A percentile compares a stretch with the other conserved stretches of the same genome.
phyloP scores from a whole-genome alignment of 2,888 invertebrate species.

The Pogonocherus hispidulus region DNA sequence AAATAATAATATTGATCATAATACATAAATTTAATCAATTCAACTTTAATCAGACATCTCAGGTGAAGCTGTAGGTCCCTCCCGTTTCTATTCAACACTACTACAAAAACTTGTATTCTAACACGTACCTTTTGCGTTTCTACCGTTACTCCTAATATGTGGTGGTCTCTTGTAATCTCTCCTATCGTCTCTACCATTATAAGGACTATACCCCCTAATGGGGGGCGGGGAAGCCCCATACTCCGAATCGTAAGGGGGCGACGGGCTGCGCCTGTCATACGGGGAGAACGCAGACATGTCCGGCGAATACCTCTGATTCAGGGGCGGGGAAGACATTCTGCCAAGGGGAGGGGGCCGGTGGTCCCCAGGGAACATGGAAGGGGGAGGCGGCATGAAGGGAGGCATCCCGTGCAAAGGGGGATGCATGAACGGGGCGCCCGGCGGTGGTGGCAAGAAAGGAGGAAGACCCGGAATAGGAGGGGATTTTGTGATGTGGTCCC shows the following conservation, averaged over 20 bases:
- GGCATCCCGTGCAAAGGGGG: conserved; percentile 67
- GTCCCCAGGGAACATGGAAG: conserved; percentile 68
- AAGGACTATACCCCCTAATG: conserved; percentile 68
- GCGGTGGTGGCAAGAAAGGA: conserved; percentile 76
- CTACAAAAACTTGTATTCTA: too few species aligned
- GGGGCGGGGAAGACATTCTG: conserved; percentile 72
- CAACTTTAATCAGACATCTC: too few species aligned
- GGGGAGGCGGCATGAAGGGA: conserved; percentile 69
- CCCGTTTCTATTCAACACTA: too few species aligned
- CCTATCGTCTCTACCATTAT: conserved; percentile 60
- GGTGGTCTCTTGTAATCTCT: conserved; percentile 63
- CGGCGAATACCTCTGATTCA: conserved; percentile 72
- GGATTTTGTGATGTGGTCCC: conserved; percentile 65
- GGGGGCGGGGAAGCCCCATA: conserved; percentile 76
- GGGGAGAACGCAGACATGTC: conserved; percentile 65
- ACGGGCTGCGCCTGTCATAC: conserved; percentile 76
- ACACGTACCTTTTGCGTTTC: conserved; percentile 60
- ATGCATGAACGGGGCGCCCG: conserved; percentile 77
- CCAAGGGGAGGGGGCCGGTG: conserved; percentile 72
- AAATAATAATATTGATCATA: too few species aligned
- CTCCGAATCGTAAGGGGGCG: conserved; percentile 74
- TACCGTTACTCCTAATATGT: conserved; percentile 57
- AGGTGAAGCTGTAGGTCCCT: too few species aligned
- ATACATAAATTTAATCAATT: too few species aligned
- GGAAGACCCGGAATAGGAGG: conserved; percentile 72